Conservation (phyloP, 2,113 vertebrate species). For the Rhineura floridana region DNA sequence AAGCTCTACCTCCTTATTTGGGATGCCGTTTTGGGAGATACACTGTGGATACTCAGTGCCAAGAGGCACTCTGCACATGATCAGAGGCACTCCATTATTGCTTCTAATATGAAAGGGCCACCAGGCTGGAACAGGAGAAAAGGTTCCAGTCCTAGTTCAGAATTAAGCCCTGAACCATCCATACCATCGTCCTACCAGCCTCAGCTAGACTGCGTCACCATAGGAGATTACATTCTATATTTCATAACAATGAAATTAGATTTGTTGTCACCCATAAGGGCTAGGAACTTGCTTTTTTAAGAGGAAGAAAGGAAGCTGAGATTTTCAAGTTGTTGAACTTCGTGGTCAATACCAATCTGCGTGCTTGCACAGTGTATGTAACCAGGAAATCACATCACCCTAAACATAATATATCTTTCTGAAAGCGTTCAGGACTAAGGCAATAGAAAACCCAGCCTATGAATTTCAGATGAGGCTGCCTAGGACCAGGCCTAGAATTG, state of each 20-base stretch:
- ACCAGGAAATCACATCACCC: background rate
- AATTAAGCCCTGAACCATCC: background rate
- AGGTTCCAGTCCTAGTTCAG: background rate
- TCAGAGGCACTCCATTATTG: background rate
- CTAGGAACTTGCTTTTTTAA: too few species aligned
- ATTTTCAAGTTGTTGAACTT: background rate
- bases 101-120: background rate
- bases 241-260: background rate
- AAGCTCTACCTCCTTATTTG: background rate
- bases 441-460: background rate
- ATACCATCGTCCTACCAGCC: background rate
- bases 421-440: background rate
- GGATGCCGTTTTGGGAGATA: background rate
- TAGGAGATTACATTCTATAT: background rate
- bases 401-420: background rate
- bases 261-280: background rate
- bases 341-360: background rate
- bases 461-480: background rate
- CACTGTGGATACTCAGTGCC: background rate
- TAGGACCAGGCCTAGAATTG: background rate
- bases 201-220: background rate
- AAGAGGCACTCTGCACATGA: background rate
- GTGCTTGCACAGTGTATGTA: background rate
- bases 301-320: too few species aligned
- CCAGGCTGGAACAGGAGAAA: background rate